These are phyloP conservation scores for Saguinus imperator DNA, from an alignment of 2,113 vertebrate genomes.

Conservation along the genomic window DNA sequence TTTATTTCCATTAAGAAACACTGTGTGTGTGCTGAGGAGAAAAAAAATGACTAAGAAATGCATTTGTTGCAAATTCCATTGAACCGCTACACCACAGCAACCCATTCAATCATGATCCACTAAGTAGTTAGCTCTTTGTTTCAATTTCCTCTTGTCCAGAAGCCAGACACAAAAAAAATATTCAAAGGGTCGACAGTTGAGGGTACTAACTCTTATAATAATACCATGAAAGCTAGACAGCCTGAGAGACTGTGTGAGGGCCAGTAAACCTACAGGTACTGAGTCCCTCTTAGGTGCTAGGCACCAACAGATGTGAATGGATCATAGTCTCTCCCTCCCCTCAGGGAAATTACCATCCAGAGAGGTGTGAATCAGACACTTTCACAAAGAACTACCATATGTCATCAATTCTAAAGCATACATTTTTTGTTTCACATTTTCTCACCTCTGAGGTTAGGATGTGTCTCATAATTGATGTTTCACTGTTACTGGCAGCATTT, in stretches of 20 bases:
- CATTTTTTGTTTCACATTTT: neutral
- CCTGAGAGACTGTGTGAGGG: neutral
- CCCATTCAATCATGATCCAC: neutral
- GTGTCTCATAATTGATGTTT: neutral
- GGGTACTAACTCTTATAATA: neutral
- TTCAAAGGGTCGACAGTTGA: slow-evolving; percentile 7
- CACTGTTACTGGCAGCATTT: neutral
- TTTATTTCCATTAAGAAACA: slow-evolving; percentile 59
- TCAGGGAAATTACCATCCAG: neutral
- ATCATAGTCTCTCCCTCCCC: neutral
- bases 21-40: neutral
- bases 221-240: neutral
- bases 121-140: neutral
- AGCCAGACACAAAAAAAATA: neutral
- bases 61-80: slow-evolving; percentile 58
- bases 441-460: neutral
- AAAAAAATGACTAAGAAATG: slow-evolving; percentile 49
- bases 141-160: slow-evolving; percentile 16
- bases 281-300: neutral
- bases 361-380: neutral
- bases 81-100: slow-evolving; percentile 26
- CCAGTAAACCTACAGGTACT: neutral
- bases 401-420: neutral
- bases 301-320: neutral
- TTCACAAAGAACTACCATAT: neutral